Conservation (phyloP, 2,797 vertebrate genomes). For the Gastrophryne carolinensis region DNA sequence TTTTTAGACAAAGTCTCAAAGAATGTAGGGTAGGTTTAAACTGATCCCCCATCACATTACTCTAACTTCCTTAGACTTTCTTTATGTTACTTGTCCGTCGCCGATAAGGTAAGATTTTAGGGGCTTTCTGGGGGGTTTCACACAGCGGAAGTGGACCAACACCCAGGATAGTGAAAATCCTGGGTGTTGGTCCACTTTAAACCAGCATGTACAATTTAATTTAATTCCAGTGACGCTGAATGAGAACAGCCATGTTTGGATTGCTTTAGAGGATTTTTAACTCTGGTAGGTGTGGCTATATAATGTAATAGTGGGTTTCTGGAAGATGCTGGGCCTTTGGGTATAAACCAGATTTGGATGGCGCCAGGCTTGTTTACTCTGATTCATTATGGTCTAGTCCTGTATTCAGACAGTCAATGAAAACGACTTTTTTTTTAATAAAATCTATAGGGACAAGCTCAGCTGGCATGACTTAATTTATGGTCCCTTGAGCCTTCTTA, state of each 20-base stretch:
- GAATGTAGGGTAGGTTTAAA: too few species aligned
- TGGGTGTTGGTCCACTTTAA: too few species aligned
- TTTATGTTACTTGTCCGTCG: too few species aligned
- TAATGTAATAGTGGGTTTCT: constrained; percentile 27
- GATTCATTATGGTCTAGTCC: constrained; percentile 13
- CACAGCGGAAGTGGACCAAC: too few species aligned
- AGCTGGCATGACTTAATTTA: constrained; percentile 32
- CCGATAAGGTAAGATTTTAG: too few species aligned
- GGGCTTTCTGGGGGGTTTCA: too few species aligned
- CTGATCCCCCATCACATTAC: too few species aligned
- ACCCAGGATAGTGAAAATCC: too few species aligned
- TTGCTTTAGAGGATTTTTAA: not conserved
- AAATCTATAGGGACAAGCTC: constrained; percentile 26
- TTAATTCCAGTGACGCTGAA: too few species aligned
- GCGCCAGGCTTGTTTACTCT: constrained; percentile 43
- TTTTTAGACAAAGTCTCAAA: too few species aligned
- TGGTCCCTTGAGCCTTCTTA: constrained; percentile 6
- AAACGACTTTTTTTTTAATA: not conserved
- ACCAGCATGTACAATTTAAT: too few species aligned
- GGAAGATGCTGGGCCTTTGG: constrained; percentile 7
- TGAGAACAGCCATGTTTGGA: not conserved
- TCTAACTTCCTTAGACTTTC: too few species aligned
- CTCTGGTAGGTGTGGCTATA: not conserved
- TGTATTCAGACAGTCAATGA: constrained; percentile 41
- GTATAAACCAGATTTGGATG: constrained; percentile 33